Evolutionary conservation across 2,888 invertebrate species (phyloP), one percentile per base, ranked within the genome.

Genomic region (Hedya salicella): DNA sequence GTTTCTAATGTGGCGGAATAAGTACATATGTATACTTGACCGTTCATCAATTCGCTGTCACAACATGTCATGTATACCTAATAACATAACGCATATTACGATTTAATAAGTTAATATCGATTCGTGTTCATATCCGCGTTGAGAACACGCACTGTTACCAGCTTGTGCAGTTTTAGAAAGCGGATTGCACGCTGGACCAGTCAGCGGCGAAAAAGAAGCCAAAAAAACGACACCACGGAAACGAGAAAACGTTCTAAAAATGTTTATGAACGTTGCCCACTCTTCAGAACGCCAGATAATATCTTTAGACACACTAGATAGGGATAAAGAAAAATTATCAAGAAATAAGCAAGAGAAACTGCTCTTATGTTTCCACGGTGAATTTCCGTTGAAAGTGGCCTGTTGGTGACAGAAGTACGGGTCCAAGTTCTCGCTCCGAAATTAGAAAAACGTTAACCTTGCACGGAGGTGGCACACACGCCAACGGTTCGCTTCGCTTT

Each of bases 381-480:
- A 83, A 83, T 87, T 86, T 88, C 85, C 84, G 83, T 86, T 83
- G 88, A 91, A 89, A 88, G 89, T 83, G 75, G 75, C 77, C 69
- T 74, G 78, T 80, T 78, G 76, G 75, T 77, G 77, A 75, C 74
- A 78, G 75, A 83, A 83, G 81, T 80, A 78, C 86, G 79, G 79
- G 85, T 85, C 75, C 77, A 74, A 79, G 78, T 81, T 84, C 80
- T 85, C 82, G 75, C 78, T 85, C 86, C 88, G 84, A 89, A 89
- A 88, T 88, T 81, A 87, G 88, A 88, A 88, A 89, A 87, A 88
- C 83, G 85, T 85, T 84, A 89, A 89, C 88, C 89, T 89, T 88
- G 84, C 87, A 83, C 80, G 85, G 85, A 80, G 80, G 79, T 78
- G 75, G 82, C 79, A 78, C 79, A 81, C 85, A 86, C 86, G 87